A percentile compares a stretch with the other conserved stretches of the same genome.
phyloP scores from a whole-genome alignment of 1,140 invertebrate genomes.

The Zeugodacus cucurbitae region DNA sequence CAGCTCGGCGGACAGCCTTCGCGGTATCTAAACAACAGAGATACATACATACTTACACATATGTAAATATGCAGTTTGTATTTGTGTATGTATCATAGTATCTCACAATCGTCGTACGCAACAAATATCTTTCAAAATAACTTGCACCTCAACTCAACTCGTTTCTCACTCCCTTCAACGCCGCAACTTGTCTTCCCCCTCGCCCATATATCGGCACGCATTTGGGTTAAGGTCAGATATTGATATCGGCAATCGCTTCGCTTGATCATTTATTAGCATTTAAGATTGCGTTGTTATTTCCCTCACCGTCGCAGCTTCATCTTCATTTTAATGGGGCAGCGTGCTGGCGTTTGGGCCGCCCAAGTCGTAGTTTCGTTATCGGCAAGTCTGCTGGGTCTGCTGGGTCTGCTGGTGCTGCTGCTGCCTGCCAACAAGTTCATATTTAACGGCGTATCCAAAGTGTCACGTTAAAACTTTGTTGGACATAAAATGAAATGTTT shows the following conservation, averaged over 20 bases:
- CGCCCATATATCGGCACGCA: neutral
- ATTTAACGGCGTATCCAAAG: slow-evolving; percentile 15
- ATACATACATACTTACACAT: neutral
- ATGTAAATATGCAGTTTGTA: neutral
- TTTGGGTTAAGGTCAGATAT: slow-evolving; percentile 35
- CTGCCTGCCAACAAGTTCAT: neutral
- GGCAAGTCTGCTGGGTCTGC: too few species aligned
- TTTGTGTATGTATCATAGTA: neutral
- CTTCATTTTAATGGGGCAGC: slow-evolving; percentile 9
- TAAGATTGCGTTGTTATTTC: neutral
- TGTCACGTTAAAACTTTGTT: neutral
- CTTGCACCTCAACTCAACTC: neutral
- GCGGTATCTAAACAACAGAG: neutral
- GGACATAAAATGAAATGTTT: slow-evolving; percentile 21
- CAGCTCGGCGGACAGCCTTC: neutral
- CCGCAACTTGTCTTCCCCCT: neutral
- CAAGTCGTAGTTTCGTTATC: neutral
- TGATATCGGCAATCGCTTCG: slow-evolving; percentile 10
- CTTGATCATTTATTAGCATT: slow-evolving; percentile 17
- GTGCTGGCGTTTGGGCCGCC: neutral
- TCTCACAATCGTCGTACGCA: too few species aligned
- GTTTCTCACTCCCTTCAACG: neutral
- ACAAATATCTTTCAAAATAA: neutral
- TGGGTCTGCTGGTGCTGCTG: too few species aligned
- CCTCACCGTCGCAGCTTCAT: neutral